Evolutionary conservation across 2,113 vertebrate species (phyloP).

Genomic region (Cranoglanis bouderius): DNA sequence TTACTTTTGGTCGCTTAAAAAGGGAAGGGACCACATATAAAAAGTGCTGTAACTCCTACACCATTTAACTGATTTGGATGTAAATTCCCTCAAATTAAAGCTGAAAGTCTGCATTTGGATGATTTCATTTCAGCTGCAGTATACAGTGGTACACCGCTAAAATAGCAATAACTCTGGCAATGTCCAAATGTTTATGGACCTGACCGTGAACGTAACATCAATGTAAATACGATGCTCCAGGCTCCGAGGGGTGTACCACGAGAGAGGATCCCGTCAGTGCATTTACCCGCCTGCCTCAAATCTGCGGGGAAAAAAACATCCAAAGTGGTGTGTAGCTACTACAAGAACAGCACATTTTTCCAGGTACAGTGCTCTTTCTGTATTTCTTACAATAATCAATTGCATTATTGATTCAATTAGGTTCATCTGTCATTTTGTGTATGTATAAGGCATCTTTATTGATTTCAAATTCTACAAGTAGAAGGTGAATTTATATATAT

Average conservation of each 20-base stretch:
- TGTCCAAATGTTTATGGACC: not conserved
- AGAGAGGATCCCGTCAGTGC: constrained; percentile 30
- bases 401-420: not conserved
- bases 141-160: not conserved
- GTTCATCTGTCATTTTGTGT: not conserved
- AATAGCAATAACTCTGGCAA: too few species aligned
- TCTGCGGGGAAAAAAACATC: not conserved
- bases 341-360: constrained; percentile 61
- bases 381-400: not conserved
- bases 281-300: constrained; percentile 62
- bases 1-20: too few species aligned
- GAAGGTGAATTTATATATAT: not conserved
- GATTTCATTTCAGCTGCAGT: not conserved
- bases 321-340: constrained; percentile 65
- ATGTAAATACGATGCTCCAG: constrained; percentile 30
- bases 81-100: not conserved
- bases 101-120: not conserved
- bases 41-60: too few species aligned
- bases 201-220: not conserved
- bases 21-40: too few species aligned
- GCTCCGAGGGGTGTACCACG: not conserved
- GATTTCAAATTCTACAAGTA: not conserved
- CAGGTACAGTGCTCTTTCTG: constrained; percentile 56
- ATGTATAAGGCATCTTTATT: not conserved
- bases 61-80: too few species aligned